phyloP scores from a whole-genome alignment of 2,797 vertebrate species.

The Brotula barbata region DNA sequence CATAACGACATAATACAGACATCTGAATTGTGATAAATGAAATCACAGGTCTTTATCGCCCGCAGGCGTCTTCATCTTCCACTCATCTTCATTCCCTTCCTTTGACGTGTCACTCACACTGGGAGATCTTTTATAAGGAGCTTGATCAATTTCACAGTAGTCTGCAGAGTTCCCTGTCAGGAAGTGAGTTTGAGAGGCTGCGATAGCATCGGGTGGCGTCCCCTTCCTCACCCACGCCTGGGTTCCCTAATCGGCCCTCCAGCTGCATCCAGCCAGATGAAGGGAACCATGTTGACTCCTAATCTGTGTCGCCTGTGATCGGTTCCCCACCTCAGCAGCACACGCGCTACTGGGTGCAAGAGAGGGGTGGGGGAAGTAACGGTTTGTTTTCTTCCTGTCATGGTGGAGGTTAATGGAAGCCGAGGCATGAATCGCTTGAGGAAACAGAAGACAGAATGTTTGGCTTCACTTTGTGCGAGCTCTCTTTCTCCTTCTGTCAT shows the following conservation, averaged over 20 bases:
- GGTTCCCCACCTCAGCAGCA: conserved; percentile 62
- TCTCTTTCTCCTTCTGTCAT: conserved; percentile 45
- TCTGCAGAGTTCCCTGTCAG: conserved; percentile 61
- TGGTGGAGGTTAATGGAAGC: conserved; percentile 70
- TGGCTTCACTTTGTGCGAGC: conserved; percentile 59
- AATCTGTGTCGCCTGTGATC: conserved; percentile 71
- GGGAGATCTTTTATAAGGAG: conserved; percentile 54
- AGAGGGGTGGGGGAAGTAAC: conserved; percentile 34
- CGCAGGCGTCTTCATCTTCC: conserved; percentile 35
- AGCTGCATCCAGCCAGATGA: conserved; percentile 71
- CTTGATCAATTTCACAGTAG: conserved; percentile 69
- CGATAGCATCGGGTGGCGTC: conserved; percentile 60
- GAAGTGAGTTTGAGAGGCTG: conserved; percentile 63
- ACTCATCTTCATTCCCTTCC: conserved; percentile 46
- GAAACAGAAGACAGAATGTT: conserved; percentile 68
- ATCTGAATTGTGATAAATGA: conserved; percentile 25
- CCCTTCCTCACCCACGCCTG: conserved; percentile 58
- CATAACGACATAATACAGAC: background rate
- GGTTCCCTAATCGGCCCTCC: conserved; percentile 70
- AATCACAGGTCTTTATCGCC: conserved; percentile 30
- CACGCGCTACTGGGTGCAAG: conserved; percentile 42
- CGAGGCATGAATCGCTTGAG: conserved; percentile 64
- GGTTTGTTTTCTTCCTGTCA: conserved; percentile 71
- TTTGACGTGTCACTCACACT: conserved; percentile 49
- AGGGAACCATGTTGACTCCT: conserved; percentile 71